Percentiles rank a stretch among this genome's conserved stretches.
Conservation (phyloP, 2,113 vertebrate genomes). For the Tetrao urogallus region DNA sequence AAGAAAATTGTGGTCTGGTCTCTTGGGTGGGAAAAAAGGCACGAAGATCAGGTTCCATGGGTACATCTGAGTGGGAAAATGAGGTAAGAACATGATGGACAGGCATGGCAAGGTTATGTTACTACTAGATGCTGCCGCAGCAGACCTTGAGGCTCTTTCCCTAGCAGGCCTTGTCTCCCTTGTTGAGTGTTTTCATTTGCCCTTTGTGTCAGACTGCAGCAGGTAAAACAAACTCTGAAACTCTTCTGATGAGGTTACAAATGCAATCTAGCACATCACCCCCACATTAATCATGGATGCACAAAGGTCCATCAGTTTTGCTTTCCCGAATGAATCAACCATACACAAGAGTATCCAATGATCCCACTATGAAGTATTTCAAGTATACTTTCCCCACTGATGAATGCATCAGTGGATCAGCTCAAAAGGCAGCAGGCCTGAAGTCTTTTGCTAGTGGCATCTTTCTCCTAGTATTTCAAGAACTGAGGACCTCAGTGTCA, state of each 20-base stretch:
- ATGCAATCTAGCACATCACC: neutral
- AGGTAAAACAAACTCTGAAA: neutral
- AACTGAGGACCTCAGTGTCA: neutral
- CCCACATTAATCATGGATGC: neutral
- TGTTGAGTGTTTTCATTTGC: neutral
- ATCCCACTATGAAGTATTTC: neutral
- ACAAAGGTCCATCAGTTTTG: neutral
- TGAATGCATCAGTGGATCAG: neutral
- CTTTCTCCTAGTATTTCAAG: neutral
- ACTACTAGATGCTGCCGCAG: neutral
- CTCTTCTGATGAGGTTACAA: neutral
- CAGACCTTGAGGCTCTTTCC: neutral
- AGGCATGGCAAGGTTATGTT: neutral
- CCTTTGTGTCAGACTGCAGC: neutral
- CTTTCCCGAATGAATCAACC: neutral
- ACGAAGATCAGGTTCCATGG: neutral
- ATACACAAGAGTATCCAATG: rapidly evolving
- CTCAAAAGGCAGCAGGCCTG: neutral
- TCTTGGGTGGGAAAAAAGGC: neutral
- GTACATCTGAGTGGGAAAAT: neutral
- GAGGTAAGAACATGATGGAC: neutral
- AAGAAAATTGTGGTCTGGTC: neutral
- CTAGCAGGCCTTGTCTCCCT: neutral
- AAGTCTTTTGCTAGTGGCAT: neutral
- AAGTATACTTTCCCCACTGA: neutral